These are phyloP conservation scores for Hyposoter didymator DNA, from an alignment of 2,888 invertebrate species.

Conservation along the genomic window DNA sequence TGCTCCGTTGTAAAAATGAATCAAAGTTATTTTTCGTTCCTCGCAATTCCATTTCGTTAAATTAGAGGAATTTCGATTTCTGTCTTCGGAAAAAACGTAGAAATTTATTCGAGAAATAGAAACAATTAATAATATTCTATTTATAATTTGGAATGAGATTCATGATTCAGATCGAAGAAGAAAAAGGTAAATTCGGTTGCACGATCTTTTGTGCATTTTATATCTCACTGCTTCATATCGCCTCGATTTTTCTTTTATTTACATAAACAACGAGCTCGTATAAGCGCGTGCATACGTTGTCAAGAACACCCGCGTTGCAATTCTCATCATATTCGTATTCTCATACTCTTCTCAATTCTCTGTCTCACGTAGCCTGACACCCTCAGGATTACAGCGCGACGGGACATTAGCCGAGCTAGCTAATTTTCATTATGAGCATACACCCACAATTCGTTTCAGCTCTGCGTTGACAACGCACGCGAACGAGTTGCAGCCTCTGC, in stretches of 20 bases:
- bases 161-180: background rate
- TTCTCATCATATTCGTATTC: constrained; percentile 54
- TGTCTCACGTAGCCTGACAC: constrained; percentile 40
- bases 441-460: constrained; percentile 45
- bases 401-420: constrained; percentile 62
- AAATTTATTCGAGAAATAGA: background rate
- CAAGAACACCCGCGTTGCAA: constrained; percentile 21
- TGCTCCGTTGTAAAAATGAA: background rate
- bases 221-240: constrained; percentile 1
- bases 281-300: background rate
- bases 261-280: background rate
- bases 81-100: background rate
- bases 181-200: background rate
- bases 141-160: background rate
- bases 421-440: constrained; percentile 64
- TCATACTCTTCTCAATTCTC: constrained; percentile 42
- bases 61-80: background rate
- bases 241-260: background rate
- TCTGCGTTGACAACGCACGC: constrained; percentile 48
- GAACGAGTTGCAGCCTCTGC: constrained; percentile 26
- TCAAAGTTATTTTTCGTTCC: no score
- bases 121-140: background rate
- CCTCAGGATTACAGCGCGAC: constrained; percentile 50
- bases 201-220: background rate
- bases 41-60: background rate